Conservation (phyloP, 2,888 invertebrate species). For the Andrena marginata region DNA sequence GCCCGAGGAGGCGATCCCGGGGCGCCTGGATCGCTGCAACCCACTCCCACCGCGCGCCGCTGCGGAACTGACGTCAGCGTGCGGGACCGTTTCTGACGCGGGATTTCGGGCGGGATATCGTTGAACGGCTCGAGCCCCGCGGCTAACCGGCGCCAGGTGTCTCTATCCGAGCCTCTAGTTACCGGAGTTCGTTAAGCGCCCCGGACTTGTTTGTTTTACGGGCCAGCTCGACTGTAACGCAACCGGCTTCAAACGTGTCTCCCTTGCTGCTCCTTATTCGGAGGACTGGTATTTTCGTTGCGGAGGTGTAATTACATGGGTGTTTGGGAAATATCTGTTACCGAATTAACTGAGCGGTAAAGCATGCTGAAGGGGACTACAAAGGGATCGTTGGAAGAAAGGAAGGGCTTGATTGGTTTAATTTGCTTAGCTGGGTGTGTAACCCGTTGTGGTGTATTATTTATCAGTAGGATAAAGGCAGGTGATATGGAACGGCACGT, state of each 20-base stretch:
- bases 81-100: background rate
- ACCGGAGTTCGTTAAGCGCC: slow-evolving; percentile 40
- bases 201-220: background rate
- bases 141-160: slow-evolving; percentile 30
- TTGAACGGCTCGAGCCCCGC: slow-evolving; percentile 6
- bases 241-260: background rate
- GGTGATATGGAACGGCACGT: no score
- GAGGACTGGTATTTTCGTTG: no score
- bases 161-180: slow-evolving; percentile 25
- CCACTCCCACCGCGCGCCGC: background rate
- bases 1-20: background rate
- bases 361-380: no score
- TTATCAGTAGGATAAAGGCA: no score
- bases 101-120: background rate
- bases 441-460: no score
- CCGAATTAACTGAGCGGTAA: background rate
- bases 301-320: no score
- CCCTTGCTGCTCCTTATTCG: background rate
- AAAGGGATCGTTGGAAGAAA: no score
- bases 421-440: no score
- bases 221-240: background rate
- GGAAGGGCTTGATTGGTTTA: no score
- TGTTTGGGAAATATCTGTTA: background rate
- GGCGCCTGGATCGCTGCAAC: background rate
- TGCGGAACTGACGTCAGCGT: slow-evolving; percentile 17